phyloP scores from a whole-genome alignment of 2,113 vertebrate species.

The Tamias sibiricus region DNA sequence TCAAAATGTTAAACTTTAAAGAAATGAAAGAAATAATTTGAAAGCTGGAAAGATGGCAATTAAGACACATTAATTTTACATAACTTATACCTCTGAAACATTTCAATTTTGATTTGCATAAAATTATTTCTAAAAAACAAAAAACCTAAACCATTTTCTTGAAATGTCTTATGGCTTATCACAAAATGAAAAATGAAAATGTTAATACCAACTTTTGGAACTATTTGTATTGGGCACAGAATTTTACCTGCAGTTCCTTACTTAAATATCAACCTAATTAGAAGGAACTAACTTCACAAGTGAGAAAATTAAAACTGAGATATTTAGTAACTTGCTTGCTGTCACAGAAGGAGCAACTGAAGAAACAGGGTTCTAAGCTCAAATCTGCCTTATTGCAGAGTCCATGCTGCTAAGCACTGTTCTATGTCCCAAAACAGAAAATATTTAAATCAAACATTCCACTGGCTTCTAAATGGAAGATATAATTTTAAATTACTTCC shows the following conservation, averaged over 20 bases:
- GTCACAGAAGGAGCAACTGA: background rate
- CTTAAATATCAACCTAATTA: background rate
- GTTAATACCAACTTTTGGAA: background rate
- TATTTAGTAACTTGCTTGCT: background rate
- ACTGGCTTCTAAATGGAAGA: background rate
- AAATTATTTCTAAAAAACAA: background rate
- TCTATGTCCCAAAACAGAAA: background rate
- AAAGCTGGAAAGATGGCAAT: background rate
- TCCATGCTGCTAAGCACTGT: background rate
- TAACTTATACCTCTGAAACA: background rate
- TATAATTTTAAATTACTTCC: background rate
- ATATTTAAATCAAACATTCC: background rate
- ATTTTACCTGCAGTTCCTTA: background rate
- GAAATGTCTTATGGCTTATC: background rate
- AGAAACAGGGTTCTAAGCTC: background rate
- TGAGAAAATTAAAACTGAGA: background rate
- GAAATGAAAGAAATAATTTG: background rate
- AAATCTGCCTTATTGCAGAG: background rate
- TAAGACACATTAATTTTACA: background rate
- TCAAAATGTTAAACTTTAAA: background rate
- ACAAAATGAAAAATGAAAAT: constrained; percentile 10
- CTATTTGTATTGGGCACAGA: background rate
- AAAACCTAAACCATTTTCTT: background rate
- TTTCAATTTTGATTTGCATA: background rate
- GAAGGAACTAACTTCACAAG: background rate